These are phyloP conservation scores for Pholis gunnellus DNA, from an alignment of 2,113 vertebrate species.

Conservation along the genomic window DNA sequence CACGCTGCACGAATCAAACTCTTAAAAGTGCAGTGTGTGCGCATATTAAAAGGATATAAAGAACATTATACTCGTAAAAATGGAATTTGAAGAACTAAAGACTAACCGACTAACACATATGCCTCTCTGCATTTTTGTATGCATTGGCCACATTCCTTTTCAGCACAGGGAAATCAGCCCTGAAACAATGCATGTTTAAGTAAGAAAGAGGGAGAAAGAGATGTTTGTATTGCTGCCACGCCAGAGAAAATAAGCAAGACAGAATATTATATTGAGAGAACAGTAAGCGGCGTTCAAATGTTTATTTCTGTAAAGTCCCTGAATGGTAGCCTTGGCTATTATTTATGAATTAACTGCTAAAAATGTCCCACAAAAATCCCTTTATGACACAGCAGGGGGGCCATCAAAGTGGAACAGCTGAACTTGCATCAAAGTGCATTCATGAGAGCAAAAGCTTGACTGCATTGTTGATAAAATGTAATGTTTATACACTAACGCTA, in stretches of 20 bases:
- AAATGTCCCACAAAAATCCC: conserved; percentile 41
- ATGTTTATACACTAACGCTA: neutral
- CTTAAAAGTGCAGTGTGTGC: neutral
- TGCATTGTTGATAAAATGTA: conserved; percentile 18
- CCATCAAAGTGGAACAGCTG: conserved; percentile 33
- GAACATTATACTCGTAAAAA: neutral
- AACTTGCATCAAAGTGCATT: conserved; percentile 40
- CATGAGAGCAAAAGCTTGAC: conserved; percentile 20
- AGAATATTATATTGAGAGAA: conserved; percentile 45
- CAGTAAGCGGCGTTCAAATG: conserved; percentile 42
- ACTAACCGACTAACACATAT: neutral
- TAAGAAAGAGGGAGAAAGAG: neutral
- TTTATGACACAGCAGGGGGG: conserved; percentile 34
- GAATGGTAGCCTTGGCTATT: conserved; percentile 29
- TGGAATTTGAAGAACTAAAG: conserved; percentile 11
- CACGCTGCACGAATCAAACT: neutral
- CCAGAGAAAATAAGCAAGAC: conserved; percentile 37
- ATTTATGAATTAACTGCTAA: conserved; percentile 62
- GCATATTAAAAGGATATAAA: neutral
- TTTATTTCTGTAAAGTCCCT: conserved; percentile 48
- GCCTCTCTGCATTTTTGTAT: conserved; percentile 11
- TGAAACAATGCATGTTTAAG: conserved; percentile 7
- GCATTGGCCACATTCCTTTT: neutral
- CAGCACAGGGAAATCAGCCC: conserved; percentile 9
- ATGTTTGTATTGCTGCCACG: conserved; percentile 15